phyloP scores from a whole-genome alignment of 2,113 vertebrate species.

The Ptychochromis oligacanthus region DNA sequence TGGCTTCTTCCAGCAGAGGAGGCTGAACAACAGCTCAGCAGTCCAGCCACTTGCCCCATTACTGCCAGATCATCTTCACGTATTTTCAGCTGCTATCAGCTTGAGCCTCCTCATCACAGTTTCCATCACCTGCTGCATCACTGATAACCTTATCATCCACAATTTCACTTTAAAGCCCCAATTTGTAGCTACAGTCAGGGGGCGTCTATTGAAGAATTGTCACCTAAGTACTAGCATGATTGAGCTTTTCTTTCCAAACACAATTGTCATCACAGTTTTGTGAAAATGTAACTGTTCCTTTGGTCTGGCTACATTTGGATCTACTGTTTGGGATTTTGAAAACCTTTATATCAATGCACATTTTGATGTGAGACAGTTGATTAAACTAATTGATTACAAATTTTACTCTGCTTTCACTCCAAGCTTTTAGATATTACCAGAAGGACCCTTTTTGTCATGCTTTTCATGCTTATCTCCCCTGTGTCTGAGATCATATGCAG shows the following conservation, averaged over 20 bases:
- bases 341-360: not conserved
- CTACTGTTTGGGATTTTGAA: not conserved
- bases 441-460: not conserved
- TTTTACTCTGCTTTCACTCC: not conserved
- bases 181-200: not conserved
- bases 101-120: constrained; percentile 31
- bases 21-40: constrained; percentile 57
- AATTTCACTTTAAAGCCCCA: constrained; percentile 16
- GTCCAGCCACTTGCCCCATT: constrained; percentile 63
- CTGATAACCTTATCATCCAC: constrained; percentile 35
- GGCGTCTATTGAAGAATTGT: not conserved
- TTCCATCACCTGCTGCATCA: constrained; percentile 21
- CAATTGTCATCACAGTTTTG: not conserved
- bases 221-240: not conserved
- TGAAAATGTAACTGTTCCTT: not conserved
- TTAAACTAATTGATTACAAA: not conserved
- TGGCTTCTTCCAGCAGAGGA: constrained; percentile 25
- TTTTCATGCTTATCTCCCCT: not conserved
- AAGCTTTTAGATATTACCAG: not conserved
- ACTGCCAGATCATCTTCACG: constrained; percentile 52
- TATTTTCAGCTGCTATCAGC: constrained; percentile 38
- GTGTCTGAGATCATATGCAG: constrained; percentile 74
- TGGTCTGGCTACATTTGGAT: not conserved
- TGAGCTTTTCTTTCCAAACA: not conserved
- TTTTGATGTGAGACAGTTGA: not conserved